A percentile compares a stretch with the other conserved stretches of the same genome.
These are phyloP conservation scores for Drosophila pandora DNA, from an alignment of 1,140 invertebrate species.

Conservation along the genomic window DNA sequence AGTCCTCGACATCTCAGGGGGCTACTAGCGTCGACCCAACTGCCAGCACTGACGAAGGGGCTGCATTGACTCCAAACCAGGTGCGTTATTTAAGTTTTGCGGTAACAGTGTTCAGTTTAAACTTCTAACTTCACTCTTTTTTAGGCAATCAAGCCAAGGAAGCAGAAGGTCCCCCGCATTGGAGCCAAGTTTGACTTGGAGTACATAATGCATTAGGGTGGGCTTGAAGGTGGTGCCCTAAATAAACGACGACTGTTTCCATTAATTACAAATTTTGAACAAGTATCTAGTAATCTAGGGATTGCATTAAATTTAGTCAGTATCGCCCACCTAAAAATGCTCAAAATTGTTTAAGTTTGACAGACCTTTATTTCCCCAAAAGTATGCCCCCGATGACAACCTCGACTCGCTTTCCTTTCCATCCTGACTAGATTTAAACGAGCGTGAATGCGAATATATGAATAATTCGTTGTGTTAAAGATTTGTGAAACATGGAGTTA, in stretches of 20 bases:
- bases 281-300: neutral
- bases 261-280: neutral
- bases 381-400: neutral
- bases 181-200: conserved; percentile 74
- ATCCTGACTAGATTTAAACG: neutral
- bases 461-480: neutral
- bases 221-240: neutral
- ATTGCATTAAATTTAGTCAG: neutral
- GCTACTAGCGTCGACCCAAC: neutral
- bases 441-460: neutral
- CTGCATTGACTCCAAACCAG: neutral
- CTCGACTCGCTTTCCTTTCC: neutral
- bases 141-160: conserved; percentile 28
- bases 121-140: neutral
- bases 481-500: neutral
- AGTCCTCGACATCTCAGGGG: neutral
- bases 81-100: neutral
- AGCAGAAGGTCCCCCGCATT: conserved; percentile 66
- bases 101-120: too few species aligned
- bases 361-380: neutral
- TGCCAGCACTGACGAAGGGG: neutral
- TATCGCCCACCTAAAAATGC: neutral
- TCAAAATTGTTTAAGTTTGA: neutral
- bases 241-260: neutral
- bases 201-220: conserved; percentile 50